phyloP scores from a whole-genome alignment of 2,888 invertebrate species.

The Heliconius hortense region DNA sequence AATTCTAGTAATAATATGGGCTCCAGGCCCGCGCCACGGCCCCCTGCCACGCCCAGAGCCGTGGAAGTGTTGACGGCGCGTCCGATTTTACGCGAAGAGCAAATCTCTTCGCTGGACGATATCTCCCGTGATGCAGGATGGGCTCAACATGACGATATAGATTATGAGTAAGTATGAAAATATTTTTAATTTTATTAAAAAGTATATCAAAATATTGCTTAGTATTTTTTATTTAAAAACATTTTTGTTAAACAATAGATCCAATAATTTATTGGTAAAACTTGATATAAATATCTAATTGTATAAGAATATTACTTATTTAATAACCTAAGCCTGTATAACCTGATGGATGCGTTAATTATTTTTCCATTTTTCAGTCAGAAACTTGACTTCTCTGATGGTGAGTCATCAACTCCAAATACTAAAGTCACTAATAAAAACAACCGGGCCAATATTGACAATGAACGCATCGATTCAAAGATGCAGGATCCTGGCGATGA shows the following conservation, averaged over 20 bases:
- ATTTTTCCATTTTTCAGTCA: conserved; percentile 81
- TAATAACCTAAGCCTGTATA: too few relatives aligned
- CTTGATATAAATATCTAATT: neutral
- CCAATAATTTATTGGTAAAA: neutral
- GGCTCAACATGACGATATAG: conserved; percentile 96
- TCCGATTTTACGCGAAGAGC: conserved; percentile 96
- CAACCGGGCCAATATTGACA: conserved; percentile 62
- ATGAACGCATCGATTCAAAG: conserved; percentile 67
- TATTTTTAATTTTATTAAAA: too few relatives aligned
- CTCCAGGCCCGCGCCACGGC: conserved; percentile 50
- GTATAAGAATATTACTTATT: neutral
- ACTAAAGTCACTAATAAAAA: conserved; percentile 62
- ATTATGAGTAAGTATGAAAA: conserved; percentile 86
- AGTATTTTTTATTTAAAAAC: too few relatives aligned
- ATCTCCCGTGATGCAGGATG: conserved; percentile 94
- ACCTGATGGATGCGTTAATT: neutral
- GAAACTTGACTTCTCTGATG: conserved; percentile 96
- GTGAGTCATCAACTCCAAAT: conserved; percentile 83
- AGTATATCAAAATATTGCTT: neutral
- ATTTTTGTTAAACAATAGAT: too few relatives aligned
- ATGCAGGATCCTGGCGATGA: conserved; percentile 69
- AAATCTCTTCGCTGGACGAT: conserved; percentile 95
- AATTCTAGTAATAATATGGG: conserved; percentile 44
- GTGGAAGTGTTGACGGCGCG: conserved; percentile 86
- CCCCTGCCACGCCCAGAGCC: conserved; percentile 73